phyloP scores from a whole-genome alignment of 2,888 invertebrate species.

The Tetanocera ferruginea region DNA sequence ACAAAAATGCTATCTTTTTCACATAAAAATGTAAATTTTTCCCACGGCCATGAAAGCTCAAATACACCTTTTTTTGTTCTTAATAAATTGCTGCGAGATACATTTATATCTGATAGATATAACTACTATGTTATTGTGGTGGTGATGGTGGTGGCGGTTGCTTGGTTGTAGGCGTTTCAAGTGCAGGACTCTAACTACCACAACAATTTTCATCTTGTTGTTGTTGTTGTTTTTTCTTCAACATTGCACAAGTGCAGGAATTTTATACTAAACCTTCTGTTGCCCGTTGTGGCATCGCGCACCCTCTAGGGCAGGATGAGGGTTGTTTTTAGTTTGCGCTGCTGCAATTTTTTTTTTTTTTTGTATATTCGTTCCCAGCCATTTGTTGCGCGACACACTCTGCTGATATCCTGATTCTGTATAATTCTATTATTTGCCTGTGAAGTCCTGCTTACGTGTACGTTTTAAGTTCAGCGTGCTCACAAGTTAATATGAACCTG shows the following conservation, averaged over 20 bases:
- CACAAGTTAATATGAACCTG: background rate
- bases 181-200: slow-evolving; percentile 3
- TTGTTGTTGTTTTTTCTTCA: background rate
- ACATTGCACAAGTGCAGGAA: slow-evolving; percentile 18
- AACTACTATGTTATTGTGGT: background rate
- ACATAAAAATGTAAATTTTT: slow-evolving; percentile 21
- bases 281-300: background rate
- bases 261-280: background rate
- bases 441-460: background rate
- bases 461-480: background rate
- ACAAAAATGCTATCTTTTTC: slow-evolving; percentile 8
- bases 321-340: background rate
- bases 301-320: background rate
- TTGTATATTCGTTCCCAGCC: slow-evolving; percentile 13
- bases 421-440: slow-evolving; percentile 32
- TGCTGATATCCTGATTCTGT: slow-evolving; percentile 12
- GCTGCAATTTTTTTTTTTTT: background rate
- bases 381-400: slow-evolving; percentile 13
- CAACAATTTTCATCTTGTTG: background rate
- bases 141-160: background rate
- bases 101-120: background rate
- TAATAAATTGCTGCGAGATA: background rate
- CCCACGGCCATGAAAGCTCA: slow-evolving; percentile 30
- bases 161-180: slow-evolving; percentile 5
- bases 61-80: slow-evolving; percentile 5